phyloP scores from a whole-genome alignment of 2,888 invertebrate species.

The Dryadula phaetusa region DNA sequence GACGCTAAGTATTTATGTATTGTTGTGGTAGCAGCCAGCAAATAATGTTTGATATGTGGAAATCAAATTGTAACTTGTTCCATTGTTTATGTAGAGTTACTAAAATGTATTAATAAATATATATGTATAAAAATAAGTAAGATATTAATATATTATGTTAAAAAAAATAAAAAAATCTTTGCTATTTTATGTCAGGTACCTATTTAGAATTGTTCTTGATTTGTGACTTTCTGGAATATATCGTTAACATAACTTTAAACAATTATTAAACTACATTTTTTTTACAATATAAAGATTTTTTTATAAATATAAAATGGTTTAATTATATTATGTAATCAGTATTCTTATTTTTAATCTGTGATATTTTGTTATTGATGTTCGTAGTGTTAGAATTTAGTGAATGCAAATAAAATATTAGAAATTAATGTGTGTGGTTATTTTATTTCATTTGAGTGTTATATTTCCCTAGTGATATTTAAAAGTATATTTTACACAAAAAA shows the following conservation, averaged over 20 bases:
- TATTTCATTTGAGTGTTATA: neutral
- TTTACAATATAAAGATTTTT: too few relatives aligned
- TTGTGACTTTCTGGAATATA: too few relatives aligned
- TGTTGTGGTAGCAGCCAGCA: too few relatives aligned
- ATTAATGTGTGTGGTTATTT: neutral
- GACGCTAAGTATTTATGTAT: too few relatives aligned
- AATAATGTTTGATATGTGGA: neutral
- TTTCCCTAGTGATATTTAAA: too few relatives aligned
- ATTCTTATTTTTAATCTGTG: conserved; percentile 23
- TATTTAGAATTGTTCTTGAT: too few relatives aligned
- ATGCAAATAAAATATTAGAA: conserved; percentile 15
- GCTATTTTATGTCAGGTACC: neutral
- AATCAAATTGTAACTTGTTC: neutral
- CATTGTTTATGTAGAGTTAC: neutral
- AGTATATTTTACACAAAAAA: too few relatives aligned
- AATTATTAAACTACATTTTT: too few relatives aligned
- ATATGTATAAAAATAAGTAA: neutral
- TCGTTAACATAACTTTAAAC: too few relatives aligned
- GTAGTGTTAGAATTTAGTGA: conserved; percentile 13
- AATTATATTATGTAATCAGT: neutral
- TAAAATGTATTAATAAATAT: neutral
- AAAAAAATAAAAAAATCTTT: neutral
- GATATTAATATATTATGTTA: neutral
- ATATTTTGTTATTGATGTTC: conserved; percentile 15
- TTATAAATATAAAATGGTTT: neutral